phyloP scores from a whole-genome alignment of 2,797 vertebrate species.

The Anas bernieri region DNA sequence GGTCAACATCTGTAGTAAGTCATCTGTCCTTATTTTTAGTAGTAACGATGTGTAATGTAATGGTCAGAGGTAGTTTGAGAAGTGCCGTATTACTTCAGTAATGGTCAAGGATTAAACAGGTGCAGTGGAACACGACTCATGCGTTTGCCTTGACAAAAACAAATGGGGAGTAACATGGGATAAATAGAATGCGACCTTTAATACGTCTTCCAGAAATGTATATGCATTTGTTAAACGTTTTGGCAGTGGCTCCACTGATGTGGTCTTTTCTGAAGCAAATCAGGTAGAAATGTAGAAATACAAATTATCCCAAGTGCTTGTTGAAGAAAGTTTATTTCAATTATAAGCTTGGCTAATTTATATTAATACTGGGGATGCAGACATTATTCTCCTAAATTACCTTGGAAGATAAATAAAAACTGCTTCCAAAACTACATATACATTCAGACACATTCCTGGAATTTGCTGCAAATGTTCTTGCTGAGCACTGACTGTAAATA shows the following conservation, averaged over 20 bases:
- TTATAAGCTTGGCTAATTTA: neutral
- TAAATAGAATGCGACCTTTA: neutral
- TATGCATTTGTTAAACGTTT: neutral
- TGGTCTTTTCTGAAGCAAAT: neutral
- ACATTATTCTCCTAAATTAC: neutral
- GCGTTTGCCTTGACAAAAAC: neutral
- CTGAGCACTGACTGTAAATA: neutral
- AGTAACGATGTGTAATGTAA: neutral
- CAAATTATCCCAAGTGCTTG: neutral
- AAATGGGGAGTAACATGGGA: neutral
- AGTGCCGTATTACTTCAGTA: fast-evolving
- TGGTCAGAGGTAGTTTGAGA: neutral
- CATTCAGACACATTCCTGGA: neutral
- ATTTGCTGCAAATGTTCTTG: neutral
- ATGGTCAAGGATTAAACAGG: neutral
- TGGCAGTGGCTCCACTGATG: neutral
- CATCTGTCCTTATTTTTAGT: neutral
- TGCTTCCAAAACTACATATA: neutral
- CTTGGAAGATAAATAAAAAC: neutral
- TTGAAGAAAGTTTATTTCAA: neutral
- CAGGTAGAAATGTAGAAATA: neutral
- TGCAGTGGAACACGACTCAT: neutral
- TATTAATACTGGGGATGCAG: neutral
- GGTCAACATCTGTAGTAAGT: fast-evolving
- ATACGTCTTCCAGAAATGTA: fast-evolving